Evolutionary conservation across 2,113 vertebrate species (phyloP).

Genomic region (Rhinolophus ferrumequinum): DNA sequence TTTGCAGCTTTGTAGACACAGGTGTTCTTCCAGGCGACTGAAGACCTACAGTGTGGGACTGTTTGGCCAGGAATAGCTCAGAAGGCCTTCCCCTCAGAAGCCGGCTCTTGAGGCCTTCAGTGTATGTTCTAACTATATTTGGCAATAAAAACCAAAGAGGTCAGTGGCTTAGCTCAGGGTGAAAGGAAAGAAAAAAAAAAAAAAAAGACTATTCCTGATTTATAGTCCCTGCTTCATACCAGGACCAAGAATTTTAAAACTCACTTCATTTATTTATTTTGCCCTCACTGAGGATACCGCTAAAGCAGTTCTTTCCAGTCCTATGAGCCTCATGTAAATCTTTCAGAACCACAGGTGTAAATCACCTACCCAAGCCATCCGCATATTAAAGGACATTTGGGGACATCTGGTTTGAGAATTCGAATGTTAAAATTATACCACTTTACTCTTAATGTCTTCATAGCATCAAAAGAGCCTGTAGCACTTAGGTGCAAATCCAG

Average conservation of each 20-base stretch:
- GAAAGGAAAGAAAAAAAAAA: no score
- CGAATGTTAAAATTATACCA: conserved; percentile 73
- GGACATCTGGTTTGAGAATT: conserved; percentile 68
- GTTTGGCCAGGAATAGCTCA: conserved; percentile 60
- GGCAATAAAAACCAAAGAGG: conserved; percentile 71
- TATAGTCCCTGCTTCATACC: conserved; percentile 65
- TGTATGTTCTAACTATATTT: conserved; percentile 78
- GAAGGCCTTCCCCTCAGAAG: conserved; percentile 46
- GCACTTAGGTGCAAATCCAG: conserved; percentile 20
- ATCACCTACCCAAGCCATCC: conserved; percentile 49
- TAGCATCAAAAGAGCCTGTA: conserved; percentile 65
- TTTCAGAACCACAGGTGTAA: conserved; percentile 72
- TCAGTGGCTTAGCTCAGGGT: conserved; percentile 59
- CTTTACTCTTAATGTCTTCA: conserved; percentile 59
- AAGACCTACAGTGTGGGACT: conserved; percentile 38
- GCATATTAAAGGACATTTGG: conserved; percentile 53
- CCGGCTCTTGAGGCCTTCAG: conserved; percentile 58
- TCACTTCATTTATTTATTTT: conserved; percentile 72
- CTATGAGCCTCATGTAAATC: conserved; percentile 21
- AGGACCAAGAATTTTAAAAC: conserved; percentile 60
- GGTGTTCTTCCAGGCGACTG: conserved; percentile 57
- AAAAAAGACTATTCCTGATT: conserved; percentile 62
- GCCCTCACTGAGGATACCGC: conserved; percentile 9
- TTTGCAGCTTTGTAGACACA: conserved; percentile 74
- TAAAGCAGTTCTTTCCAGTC: conserved; percentile 10